Evolutionary conservation across 2,888 invertebrate genomes (phyloP).

Genomic region (Drosophila rubida): DNA sequence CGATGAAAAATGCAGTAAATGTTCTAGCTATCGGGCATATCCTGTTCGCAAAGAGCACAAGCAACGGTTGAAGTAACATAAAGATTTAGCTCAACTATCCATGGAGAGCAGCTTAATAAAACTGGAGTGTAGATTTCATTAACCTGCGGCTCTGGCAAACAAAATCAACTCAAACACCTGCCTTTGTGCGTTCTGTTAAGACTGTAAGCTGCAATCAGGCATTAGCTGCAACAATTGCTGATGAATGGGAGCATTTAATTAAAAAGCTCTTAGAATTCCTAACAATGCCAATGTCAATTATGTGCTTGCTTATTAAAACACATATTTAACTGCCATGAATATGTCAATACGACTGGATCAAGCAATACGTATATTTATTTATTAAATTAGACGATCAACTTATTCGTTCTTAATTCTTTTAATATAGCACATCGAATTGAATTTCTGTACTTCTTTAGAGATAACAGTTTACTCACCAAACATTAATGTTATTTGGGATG

Average conservation of each 20-base stretch:
- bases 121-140: background rate
- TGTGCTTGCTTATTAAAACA: too few species aligned
- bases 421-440: too few species aligned
- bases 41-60: background rate
- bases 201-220: too few species aligned
- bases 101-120: background rate
- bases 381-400: too few species aligned
- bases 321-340: background rate
- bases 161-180: background rate
- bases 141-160: background rate
- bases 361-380: too few species aligned
- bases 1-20: slow-evolving; percentile 2
- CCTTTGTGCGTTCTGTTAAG: background rate
- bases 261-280: background rate
- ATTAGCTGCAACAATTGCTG: too few species aligned
- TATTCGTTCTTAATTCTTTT: too few species aligned
- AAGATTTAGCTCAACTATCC: background rate
- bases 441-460: too few species aligned
- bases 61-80: background rate
- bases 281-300: background rate
- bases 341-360: background rate
- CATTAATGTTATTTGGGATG: background rate
- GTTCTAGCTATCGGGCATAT: slow-evolving; percentile 2
- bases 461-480: too few species aligned
- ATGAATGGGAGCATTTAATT: background rate